Conservation (phyloP, 2,888 invertebrate species). For the Chymomyza fuscimana region DNA sequence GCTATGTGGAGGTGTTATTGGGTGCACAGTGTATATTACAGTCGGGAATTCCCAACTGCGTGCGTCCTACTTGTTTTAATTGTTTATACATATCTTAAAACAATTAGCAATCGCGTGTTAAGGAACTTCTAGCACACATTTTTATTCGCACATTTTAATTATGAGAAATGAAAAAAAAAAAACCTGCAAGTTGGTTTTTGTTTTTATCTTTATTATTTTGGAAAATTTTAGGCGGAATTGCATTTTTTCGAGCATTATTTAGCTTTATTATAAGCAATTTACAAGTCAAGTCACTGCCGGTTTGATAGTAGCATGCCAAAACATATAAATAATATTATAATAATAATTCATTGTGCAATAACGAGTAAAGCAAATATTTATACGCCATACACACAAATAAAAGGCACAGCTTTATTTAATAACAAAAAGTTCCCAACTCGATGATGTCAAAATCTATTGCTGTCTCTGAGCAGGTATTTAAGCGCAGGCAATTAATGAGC, state of each 20-base stretch:
- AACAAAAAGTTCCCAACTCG: constrained; percentile 33
- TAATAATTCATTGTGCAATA: neutral
- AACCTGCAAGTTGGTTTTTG: neutral
- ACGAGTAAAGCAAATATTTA: constrained; percentile 39
- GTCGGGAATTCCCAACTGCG: constrained; percentile 2
- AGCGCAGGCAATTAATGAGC: constrained; percentile 17
- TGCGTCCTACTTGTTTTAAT: neutral
- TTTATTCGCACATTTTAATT: constrained; percentile 30
- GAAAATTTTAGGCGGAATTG: constrained; percentile 27
- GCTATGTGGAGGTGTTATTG: no score
- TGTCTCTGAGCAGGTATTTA: constrained; percentile 14
- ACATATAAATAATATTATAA: neutral
- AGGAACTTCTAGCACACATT: constrained; percentile 6
- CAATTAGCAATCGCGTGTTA: constrained; percentile 15
- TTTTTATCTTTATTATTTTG: constrained; percentile 11
- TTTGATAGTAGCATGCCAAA: neutral
- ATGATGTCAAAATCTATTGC: constrained; percentile 52
- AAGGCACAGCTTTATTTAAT: constrained; percentile 7
- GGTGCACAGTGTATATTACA: neutral
- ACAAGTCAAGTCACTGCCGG: constrained; percentile 2
- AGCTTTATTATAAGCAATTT: constrained; percentile 6
- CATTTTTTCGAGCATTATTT: constrained; percentile 9
- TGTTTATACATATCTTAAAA: constrained; percentile 5
- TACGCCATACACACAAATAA: constrained; percentile 23
- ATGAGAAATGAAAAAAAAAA: constrained; percentile 21